Conservation (phyloP, 1,140 invertebrate species). For the Neodiprion lecontei region DNA sequence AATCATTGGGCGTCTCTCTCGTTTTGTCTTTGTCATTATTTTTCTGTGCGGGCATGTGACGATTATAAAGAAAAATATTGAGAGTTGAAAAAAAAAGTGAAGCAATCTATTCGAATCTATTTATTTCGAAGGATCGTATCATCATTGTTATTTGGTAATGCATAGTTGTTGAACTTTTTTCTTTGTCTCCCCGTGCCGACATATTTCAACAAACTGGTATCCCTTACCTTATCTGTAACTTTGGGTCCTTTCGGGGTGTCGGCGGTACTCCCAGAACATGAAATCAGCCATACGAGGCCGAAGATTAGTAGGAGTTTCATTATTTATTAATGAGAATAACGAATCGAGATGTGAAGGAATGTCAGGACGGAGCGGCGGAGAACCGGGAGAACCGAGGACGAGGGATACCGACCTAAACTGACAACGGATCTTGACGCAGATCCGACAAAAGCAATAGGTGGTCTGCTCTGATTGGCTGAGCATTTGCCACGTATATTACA, state of each 20-base stretch:
- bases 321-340: not conserved
- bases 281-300: conserved; percentile 26
- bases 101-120: too few species aligned
- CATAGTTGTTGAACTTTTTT: too few species aligned
- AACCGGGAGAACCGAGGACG: not conserved
- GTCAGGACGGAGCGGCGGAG: not conserved
- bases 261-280: conserved; percentile 31
- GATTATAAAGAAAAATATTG: too few species aligned
- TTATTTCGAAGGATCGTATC: too few species aligned
- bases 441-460: not conserved
- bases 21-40: too few species aligned
- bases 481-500: not conserved
- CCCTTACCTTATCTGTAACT: conserved; percentile 75
- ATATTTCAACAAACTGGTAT: not conserved
- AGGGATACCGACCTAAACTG: not conserved
- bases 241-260: conserved; percentile 70
- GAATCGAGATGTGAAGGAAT: not conserved
- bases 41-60: too few species aligned
- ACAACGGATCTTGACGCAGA: not conserved
- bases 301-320: conserved; percentile 28
- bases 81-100: too few species aligned
- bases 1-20: too few species aligned
- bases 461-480: not conserved
- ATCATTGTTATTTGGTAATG: too few species aligned
- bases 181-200: too few species aligned